These are phyloP conservation scores for Chrysomela aeneicollis DNA, from an alignment of 2,888 invertebrate genomes.

Conservation along the genomic window DNA sequence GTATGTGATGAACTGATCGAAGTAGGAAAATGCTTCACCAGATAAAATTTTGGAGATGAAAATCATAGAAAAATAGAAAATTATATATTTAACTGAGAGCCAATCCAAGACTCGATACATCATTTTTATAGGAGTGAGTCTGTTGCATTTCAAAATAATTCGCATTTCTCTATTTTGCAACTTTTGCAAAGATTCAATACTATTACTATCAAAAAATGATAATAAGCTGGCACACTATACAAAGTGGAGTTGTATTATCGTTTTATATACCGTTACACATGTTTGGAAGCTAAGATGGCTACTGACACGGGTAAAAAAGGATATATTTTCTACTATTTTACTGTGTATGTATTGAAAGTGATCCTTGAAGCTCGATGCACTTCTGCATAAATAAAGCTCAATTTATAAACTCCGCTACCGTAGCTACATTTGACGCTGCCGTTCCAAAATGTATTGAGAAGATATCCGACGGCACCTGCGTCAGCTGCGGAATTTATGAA, in stretches of 20 bases:
- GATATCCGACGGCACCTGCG: no score
- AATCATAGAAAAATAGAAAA: background rate
- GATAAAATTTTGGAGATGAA: background rate
- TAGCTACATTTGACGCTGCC: no score
- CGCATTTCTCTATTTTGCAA: no score
- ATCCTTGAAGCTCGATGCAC: no score
- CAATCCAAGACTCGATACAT: background rate
- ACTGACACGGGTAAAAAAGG: no score
- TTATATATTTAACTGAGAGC: background rate
- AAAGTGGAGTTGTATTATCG: slow-evolving; percentile 6
- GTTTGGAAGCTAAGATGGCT: no score
- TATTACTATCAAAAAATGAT: slow-evolving; percentile 4
- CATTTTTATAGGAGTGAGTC: no score
- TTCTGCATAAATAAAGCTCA: no score
- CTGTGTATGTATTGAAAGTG: slow-evolving; percentile 3
- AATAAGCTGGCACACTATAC: slow-evolving; percentile 2
- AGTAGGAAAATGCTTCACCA: slow-evolving; percentile 4
- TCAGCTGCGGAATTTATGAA: no score
- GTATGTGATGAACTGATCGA: slow-evolving; percentile 1
- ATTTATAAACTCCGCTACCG: no score
- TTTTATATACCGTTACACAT: slow-evolving; percentile 8
- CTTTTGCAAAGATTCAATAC: background rate
- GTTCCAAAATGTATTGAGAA: no score
- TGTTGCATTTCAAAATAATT: no score
- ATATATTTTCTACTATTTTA: background rate